Conservation (phyloP, 2,888 invertebrate species). For the Parnassius apollo region DNA sequence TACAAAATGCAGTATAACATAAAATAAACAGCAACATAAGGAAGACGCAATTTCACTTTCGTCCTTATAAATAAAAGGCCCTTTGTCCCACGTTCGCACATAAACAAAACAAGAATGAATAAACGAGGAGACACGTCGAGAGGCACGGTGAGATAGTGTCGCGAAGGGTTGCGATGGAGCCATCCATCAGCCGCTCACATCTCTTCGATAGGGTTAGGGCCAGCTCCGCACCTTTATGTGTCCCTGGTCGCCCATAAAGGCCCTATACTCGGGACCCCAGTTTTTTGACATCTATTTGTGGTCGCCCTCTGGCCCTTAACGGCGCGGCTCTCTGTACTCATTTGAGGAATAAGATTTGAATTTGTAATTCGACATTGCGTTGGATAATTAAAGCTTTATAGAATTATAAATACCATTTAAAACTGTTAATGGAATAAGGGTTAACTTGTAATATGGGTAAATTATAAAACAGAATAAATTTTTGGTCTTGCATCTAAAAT, state of each 20-base stretch:
- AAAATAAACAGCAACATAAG: not conserved
- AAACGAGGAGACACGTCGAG: constrained; percentile 64
- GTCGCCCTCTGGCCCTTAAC: constrained; percentile 71
- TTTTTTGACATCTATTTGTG: constrained; percentile 81
- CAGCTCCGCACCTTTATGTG: constrained; percentile 78
- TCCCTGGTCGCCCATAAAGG: constrained; percentile 76
- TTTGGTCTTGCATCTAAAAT: no score
- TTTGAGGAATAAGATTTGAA: constrained; percentile 39
- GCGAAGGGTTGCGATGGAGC: constrained; percentile 70
- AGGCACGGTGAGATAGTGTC: constrained; percentile 60
- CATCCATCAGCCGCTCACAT: constrained; percentile 77
- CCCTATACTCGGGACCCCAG: constrained; percentile 67
- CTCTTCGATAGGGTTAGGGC: constrained; percentile 79
- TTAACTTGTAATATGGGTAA: not conserved
- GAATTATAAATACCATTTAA: constrained; percentile 12
- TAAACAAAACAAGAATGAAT: constrained; percentile 76
- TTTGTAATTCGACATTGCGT: constrained; percentile 37
- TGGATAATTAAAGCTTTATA: constrained; percentile 20
- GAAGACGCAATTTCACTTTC: constrained; percentile 11
- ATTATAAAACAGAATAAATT: not conserved
- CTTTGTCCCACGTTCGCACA: constrained; percentile 57
- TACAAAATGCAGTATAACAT: not conserved
- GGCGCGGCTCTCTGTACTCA: constrained; percentile 48
- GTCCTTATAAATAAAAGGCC: constrained; percentile 37
- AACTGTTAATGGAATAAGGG: constrained; percentile 3